Conservation (phyloP, 2,113 vertebrate species). For the Phyllopteryx taeniolatus region DNA sequence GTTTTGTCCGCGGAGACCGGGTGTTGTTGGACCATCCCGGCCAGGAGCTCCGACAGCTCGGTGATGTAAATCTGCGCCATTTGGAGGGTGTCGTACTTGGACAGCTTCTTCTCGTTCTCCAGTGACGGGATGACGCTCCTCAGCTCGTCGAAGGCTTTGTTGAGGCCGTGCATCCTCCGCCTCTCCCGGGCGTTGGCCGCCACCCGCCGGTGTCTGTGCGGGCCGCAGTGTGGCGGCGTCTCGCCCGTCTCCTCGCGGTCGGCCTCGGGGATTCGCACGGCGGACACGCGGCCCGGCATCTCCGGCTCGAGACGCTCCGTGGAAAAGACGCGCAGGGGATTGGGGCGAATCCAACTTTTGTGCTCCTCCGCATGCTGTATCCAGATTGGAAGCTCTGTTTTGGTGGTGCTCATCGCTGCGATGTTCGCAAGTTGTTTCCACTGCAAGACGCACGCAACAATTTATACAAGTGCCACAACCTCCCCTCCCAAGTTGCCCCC, state of each 20-base stretch:
- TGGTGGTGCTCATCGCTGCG: constrained; percentile 54
- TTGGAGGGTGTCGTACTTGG: constrained; percentile 80
- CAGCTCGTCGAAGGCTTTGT: constrained; percentile 78
- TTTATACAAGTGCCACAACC: constrained; percentile 52
- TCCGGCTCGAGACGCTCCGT: constrained; percentile 47
- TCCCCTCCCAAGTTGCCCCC: background rate
- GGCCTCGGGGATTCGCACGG: constrained; percentile 13
- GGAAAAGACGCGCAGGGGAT: constrained; percentile 41
- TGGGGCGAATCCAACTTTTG: constrained; percentile 64
- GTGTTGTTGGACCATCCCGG: constrained; percentile 60
- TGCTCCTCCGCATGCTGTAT: constrained; percentile 60
- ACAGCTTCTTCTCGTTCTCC: constrained; percentile 78
- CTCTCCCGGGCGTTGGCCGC: constrained; percentile 79
- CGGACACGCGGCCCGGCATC: constrained; percentile 26
- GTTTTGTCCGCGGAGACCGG: constrained; percentile 37
- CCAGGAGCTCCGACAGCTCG: constrained; percentile 74
- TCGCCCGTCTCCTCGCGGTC: constrained; percentile 22
- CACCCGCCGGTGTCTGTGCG: constrained; percentile 73
- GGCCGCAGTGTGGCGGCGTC: constrained; percentile 33
- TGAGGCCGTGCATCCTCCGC: constrained; percentile 79
- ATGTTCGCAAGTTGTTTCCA: constrained; percentile 17
- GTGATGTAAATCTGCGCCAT: constrained; percentile 83
- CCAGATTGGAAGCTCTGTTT: constrained; percentile 60
- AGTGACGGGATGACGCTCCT: constrained; percentile 78
- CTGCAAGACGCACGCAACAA: constrained; percentile 16